A percentile compares a stretch with the other conserved stretches of the same genome.
phyloP scores from a whole-genome alignment of 2,888 invertebrate species.

The Eueremaeus valkanovi region DNA sequence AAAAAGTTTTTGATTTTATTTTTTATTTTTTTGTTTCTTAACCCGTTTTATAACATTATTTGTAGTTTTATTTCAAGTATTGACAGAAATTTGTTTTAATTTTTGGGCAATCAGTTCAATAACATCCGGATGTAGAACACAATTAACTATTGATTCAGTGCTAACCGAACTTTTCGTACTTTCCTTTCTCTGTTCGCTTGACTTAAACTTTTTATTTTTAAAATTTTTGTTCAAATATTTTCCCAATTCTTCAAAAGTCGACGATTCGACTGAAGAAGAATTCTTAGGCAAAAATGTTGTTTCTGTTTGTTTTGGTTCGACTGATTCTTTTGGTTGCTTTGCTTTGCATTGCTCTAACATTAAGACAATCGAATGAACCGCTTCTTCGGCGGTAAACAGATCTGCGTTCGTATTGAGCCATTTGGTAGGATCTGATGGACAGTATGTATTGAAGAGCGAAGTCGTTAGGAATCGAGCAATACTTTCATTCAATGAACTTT shows the following conservation, averaged over 20 bases:
- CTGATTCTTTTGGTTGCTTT: no score
- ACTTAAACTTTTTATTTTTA: constrained; percentile 34
- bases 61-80: not conserved
- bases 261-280: not conserved
- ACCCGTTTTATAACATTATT: not conserved
- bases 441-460: constrained; percentile 40
- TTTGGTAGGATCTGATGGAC: constrained; percentile 42
- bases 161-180: no score
- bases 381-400: constrained; percentile 49
- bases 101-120: constrained; percentile 39
- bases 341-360: no score
- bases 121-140: constrained; percentile 45
- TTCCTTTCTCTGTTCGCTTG: not conserved
- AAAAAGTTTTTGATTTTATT: not conserved
- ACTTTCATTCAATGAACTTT: constrained; percentile 35
- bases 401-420: constrained; percentile 46
- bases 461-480: constrained; percentile 32
- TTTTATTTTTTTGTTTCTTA: not conserved
- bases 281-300: not conserved
- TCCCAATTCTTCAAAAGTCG: not conserved
- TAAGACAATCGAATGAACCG: not conserved
- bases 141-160: constrained; percentile 42
- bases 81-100: not conserved
- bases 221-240: constrained; percentile 7
- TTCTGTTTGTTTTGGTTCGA: constrained; percentile 34